Evolutionary conservation across 2,797 vertebrate genomes (phyloP).

Genomic region (Acestrorhynchus altus): DNA sequence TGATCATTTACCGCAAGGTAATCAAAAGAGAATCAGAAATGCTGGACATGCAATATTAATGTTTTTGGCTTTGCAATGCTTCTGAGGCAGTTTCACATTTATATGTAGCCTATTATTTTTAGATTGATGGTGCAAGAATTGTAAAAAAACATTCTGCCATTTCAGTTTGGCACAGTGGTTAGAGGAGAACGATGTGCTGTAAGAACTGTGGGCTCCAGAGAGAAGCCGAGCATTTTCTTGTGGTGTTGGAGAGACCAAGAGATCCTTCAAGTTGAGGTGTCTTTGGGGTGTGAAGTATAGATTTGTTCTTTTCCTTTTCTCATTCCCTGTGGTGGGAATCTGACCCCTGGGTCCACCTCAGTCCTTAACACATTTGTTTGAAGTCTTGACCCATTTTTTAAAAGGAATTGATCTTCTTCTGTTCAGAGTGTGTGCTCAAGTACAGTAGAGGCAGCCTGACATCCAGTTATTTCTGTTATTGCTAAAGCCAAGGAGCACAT

Average conservation of each 20-base stretch:
- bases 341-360: constrained; percentile 17
- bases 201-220: background rate
- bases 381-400: constrained; percentile 54
- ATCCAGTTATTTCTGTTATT: background rate
- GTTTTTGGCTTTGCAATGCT: background rate
- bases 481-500: background rate
- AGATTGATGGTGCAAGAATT: background rate
- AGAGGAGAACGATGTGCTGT: background rate
- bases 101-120: background rate
- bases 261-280: background rate
- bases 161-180: constrained; percentile 4
- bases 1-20: no score
- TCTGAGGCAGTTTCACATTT: background rate
- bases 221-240: background rate
- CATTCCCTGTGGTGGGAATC: constrained; percentile 26
- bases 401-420: constrained; percentile 33
- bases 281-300: constrained; percentile 31
- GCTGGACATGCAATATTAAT: background rate
- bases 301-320: constrained; percentile 42
- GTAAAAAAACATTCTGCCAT: background rate
- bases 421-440: constrained; percentile 17
- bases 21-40: no score
- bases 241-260: constrained; percentile 1
- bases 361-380: constrained; percentile 35
- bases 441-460: background rate